Evolutionary conservation across 2,888 invertebrate genomes (phyloP), one percentile per base, ranked within the genome.

Genomic region (Pristionchus fissidentatus): DNA sequence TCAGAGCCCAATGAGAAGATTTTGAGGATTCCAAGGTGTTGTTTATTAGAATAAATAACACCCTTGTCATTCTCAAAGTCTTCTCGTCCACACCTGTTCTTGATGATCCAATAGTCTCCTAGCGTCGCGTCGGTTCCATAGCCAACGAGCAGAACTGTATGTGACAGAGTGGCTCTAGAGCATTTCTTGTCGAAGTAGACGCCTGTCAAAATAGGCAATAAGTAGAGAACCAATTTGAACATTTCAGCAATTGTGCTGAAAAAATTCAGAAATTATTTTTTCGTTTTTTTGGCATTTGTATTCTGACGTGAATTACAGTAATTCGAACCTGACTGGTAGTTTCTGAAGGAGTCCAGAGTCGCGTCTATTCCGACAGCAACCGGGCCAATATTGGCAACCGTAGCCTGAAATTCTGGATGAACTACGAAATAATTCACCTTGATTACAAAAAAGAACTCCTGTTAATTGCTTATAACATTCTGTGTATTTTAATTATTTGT

Each of bases 141-240:
- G 0, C 97, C 97, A 15, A 97, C 95, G 19, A 96, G 94, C 57
- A 96, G 93, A 94, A 97, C 96, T 0, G 96, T 97, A 91, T 97
- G 97, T 93, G 97, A 96, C 10, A 97, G 94, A 43, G 62, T 26
- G 89, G 94, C 94, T 0, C 95, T 94, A 0, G 94, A 93, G 92
- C 96, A 96, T 75, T 93, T 92, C 0, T 94, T 93, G 26, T 82
- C 81, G 41, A 66, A 81, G 66, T 84, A 85, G 22, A 84, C 57
- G 29, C 84, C 84, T 84, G 81, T 2, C 7, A 35, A 41, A 29
- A 62, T 10, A 15, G 29, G 62, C 5, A 5, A 29, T 32, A 5
- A 62, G 3, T 29, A 32, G 5, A 10, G 32, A 29, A 62, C 4
- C 55, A 55, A 22, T 7, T 10, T 15, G 46, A 15, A 15, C 46